Base-by-base conservation (phyloP, 2,797 vertebrate species). In the Dicrostonyx torquatus region DNA sequence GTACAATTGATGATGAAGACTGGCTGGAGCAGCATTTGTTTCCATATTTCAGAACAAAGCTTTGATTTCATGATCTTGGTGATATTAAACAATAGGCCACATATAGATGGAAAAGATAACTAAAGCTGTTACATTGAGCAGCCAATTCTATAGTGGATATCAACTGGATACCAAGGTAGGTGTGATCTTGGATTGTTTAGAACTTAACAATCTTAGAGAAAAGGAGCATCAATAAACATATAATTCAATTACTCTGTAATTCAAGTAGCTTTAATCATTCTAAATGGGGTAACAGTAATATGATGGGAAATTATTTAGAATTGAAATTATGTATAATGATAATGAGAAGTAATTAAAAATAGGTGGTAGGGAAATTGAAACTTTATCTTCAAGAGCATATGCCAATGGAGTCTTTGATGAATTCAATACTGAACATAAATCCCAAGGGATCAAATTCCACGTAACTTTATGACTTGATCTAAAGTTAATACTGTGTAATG, bases 251-350 rank as follows among this genome's bases (percentile, higher is more conserved):
- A 50, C 22, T 93, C 72, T 48, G 8, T 64, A 75, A 79, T 92
- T 94, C 48, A 96, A 76, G 50, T 90, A 62, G 7, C 58, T 4
- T 89, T 75, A 55, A 86, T 1, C 53, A 10, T 80, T 86, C 18
- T 90, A 85, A 93, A 84, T 34, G 76, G 93, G 48, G 68, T 77
- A 82, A 76, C 87, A 90, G 76, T 58, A 11, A 80, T 86, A 66
- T 91, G 34, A 66, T 87, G 60, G 34, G 73, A 31, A 89, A 95
- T 79, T 87, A 50, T 78, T 95, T 93, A 77, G 7, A 20, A 91
- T 48, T 29, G 15, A 2, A 11, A 86, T 45, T 95, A 86, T 26
- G 3, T 82, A 22, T 87, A 29, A 73, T 62, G 12, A 40, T 53
- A 73, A 93, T 62, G 70, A 55, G 85, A 90, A 48, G 5, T 86